Conservation (phyloP, 2,797 vertebrate species). For the Xiphophorus birchmanni region DNA sequence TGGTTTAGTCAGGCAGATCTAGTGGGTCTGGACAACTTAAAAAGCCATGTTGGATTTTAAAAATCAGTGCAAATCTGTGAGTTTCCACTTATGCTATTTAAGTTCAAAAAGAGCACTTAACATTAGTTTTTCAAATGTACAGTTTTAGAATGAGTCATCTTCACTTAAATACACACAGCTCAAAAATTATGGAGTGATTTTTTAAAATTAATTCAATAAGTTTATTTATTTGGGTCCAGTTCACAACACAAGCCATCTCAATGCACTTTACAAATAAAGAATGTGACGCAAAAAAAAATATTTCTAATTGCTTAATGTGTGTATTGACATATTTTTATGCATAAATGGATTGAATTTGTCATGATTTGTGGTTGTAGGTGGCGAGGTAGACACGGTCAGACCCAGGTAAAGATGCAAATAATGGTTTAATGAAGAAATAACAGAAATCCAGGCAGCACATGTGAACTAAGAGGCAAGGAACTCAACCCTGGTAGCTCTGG, state of each 20-base stretch:
- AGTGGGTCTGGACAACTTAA: slow-evolving; percentile 16
- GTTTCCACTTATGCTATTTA: neutral
- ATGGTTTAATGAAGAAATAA: no score
- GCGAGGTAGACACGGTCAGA: no score
- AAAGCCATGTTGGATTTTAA: neutral
- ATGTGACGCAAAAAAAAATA: no score
- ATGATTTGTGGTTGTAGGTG: no score
- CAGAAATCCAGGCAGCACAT: no score
- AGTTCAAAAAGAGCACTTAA: no score
- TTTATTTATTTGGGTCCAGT: neutral
- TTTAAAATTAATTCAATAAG: neutral
- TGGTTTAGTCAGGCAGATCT: slow-evolving; percentile 14
- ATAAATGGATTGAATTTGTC: no score
- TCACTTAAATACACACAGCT: neutral
- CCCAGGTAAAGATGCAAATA: no score
- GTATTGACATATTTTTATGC: neutral
- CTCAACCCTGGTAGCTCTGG: no score
- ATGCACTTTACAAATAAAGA: neutral
- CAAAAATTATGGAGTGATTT: neutral
- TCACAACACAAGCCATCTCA: neutral
- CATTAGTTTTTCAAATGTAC: neutral
- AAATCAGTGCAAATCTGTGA: no score
- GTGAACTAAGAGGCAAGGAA: no score
- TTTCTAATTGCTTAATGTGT: neutral
- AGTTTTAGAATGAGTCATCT: neutral